These are phyloP conservation scores for Cyprinella venusta DNA, from an alignment of 2,797 vertebrate species.

Conservation along the genomic window DNA sequence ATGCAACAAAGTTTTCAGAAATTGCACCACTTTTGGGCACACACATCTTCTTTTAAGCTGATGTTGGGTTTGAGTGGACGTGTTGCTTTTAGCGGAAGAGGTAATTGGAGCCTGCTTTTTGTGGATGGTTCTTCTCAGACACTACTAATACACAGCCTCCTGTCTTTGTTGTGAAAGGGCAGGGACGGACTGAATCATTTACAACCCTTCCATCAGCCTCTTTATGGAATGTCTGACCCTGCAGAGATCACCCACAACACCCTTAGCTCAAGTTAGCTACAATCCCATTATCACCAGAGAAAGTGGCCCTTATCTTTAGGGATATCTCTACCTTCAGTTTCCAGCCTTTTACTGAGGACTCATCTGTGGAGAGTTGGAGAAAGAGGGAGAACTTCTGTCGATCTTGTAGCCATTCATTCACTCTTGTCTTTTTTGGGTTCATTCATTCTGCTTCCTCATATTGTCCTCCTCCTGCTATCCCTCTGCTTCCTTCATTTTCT, in stretches of 20 bases:
- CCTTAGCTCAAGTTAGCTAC: constrained; percentile 36
- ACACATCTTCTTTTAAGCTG: not conserved
- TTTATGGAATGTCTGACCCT: constrained; percentile 48
- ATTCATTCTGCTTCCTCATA: constrained; percentile 53
- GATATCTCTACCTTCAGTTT: constrained; percentile 16
- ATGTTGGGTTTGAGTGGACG: constrained; percentile 18
- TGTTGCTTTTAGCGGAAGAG: constrained; percentile 33
- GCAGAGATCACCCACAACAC: constrained; percentile 43
- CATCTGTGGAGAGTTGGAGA: not conserved
- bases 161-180: constrained; percentile 58
- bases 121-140: constrained; percentile 57
- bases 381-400: constrained; percentile 32
- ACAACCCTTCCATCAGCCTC: constrained; percentile 53
- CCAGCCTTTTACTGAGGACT: constrained; percentile 21
- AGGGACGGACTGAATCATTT: constrained; percentile 61
- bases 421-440: constrained; percentile 46
- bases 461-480: constrained; percentile 52
- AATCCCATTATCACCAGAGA: constrained; percentile 43
- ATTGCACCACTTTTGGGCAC: constrained; percentile 7
- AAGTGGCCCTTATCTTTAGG: constrained; percentile 30
- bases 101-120: constrained; percentile 58
- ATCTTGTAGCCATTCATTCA: constrained; percentile 39
- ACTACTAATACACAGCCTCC: constrained; percentile 42
- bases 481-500: constrained; percentile 48
- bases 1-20: constrained; percentile 34